Evolutionary conservation across 2,888 invertebrate species (phyloP).

Genomic region (Hesperia comma): DNA sequence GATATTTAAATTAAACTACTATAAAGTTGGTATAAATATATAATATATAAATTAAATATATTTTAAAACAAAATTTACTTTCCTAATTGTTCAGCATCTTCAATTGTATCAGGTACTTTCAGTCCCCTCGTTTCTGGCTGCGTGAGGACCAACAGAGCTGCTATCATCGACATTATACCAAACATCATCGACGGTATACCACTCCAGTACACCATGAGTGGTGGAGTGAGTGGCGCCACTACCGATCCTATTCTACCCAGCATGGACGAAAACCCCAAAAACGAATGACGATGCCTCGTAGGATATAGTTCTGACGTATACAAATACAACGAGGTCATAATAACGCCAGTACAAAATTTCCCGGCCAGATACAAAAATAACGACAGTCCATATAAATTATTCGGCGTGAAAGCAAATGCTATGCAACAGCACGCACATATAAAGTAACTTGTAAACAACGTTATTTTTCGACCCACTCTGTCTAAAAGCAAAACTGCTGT

Average conservation of each 20-base stretch:
- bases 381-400: conserved; percentile 58
- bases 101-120: conserved; percentile 74
- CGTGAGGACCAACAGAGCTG: conserved; percentile 66
- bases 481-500: conserved; percentile 86
- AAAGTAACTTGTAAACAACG: conserved; percentile 66
- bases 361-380: conserved; percentile 83
- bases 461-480: conserved; percentile 80
- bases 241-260: conserved; percentile 88
- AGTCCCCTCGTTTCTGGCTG: conserved; percentile 73
- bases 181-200: conserved; percentile 75
- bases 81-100: conserved; percentile 73
- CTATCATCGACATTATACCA: conserved; percentile 65
- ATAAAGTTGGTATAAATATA: too few relatives aligned
- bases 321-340: conserved; percentile 86
- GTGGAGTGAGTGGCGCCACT: conserved; percentile 87
- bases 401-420: conserved; percentile 78
- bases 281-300: conserved; percentile 86
- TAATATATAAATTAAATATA: not conserved
- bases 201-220: conserved; percentile 81
- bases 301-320: conserved; percentile 90
- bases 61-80: conserved; percentile 39
- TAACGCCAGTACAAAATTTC: conserved; percentile 86
- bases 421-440: conserved; percentile 80
- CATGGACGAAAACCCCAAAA: conserved; percentile 88
- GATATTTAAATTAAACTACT: not conserved